Base-by-base conservation (phyloP, 2,888 invertebrate genomes). In the Laothoe populi region DNA sequence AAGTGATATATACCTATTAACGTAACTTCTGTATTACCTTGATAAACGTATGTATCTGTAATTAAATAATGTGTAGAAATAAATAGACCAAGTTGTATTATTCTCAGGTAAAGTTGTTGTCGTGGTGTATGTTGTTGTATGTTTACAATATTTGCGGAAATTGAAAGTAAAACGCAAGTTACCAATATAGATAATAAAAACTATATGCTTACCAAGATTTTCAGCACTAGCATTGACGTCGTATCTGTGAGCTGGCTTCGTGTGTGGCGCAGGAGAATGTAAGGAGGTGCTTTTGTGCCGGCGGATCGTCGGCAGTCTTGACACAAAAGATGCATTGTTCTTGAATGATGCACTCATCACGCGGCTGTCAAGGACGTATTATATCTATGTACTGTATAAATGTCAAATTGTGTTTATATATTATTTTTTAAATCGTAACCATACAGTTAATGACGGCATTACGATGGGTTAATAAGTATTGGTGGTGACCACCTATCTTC, bases 301-400 rank as follows among this genome's bases (percentile, higher is more conserved):
- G 66, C 97, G 95, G 87, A 97, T 97, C 69, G 97, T 97, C 76
- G 98, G 97, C 88, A 98, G 94, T 74, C 98, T 95, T 81, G 97
- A 97, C 86, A 98, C 97, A 93, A 98, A 98, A 63, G 98, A 98
- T 74, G 97, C 96, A 92, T 98, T 98, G 94, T 97, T 97, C 94
- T 98, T 97, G 94, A 97, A 98, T 88, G 97, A 97, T 82, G 96
- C 95, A 82, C 93, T 90, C 90, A 92, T 92, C 87, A 95, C 95
- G 82, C 96, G 95, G 92, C 96, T 96, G 93, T 79, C 83, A 82
- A 86, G 81, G 74, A 82, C 70, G 82, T 77, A 77, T 65, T 71
- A 71, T 63, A 71, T 71, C 23, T 24, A 46, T 46, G 21, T 59
- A 46, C 45, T 38, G 74, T 65, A 64, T 77, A 70, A n/a, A 73